Percentiles rank a stretch among this genome's conserved stretches.
These are phyloP conservation scores for Manis pentadactyla DNA, from an alignment of 2,797 vertebrate species.

Conservation along the genomic window DNA sequence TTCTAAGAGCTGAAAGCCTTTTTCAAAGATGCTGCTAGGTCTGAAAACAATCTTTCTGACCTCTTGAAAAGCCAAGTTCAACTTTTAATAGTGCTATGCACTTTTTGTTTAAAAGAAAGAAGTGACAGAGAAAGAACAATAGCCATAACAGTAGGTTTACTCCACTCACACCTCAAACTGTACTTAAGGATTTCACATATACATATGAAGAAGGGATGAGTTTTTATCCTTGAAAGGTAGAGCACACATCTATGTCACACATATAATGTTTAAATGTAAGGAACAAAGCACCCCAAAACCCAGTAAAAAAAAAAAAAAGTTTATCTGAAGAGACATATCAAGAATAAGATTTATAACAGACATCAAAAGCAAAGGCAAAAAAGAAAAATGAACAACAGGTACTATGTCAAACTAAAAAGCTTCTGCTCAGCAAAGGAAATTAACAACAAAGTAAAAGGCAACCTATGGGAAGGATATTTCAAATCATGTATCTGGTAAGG, in stretches of 20 bases:
- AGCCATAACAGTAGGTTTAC: background rate
- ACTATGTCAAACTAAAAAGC: background rate
- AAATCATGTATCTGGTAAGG: background rate
- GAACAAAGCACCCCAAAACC: background rate
- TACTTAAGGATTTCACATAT: background rate
- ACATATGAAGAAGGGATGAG: background rate
- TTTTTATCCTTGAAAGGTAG: background rate
- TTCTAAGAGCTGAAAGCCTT: conserved; percentile 30
- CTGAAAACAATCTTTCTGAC: conserved; percentile 66
- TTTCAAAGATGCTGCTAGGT: conserved; percentile 31
- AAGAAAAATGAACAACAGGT: background rate
- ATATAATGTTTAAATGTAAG: background rate
- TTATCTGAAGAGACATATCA: conserved; percentile 24
- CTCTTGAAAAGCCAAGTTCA: conserved; percentile 59
- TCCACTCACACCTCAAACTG: background rate
- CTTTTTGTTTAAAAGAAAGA: conserved; percentile 50
- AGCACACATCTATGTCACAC: background rate
- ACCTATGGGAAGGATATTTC: background rate
- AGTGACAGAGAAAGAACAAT: background rate
- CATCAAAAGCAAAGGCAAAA: background rate
- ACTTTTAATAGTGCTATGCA: conserved; percentile 41
- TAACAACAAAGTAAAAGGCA: background rate
- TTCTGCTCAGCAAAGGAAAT: background rate
- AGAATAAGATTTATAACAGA: conserved; percentile 12
- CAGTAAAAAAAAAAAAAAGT: background rate